Evolutionary conservation across 2,888 invertebrate species (phyloP).

Genomic region (Ischnura elegans): DNA sequence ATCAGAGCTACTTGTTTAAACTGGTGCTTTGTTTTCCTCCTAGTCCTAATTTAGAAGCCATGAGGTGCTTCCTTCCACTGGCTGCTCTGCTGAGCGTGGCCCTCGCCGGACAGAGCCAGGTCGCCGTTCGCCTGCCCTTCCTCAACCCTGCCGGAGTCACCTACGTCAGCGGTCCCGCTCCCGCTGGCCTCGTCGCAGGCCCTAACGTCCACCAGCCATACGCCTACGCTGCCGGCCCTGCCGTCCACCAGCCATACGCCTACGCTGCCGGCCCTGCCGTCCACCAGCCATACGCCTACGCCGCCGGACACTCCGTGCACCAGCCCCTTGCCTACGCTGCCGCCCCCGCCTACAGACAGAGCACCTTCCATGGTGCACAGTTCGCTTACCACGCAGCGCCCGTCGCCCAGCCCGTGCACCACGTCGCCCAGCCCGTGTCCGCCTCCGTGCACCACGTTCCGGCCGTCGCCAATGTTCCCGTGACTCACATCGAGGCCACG

Average conservation of each 20-base stretch:
- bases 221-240: conserved; percentile 70
- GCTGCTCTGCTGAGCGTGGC: conserved; percentile 55
- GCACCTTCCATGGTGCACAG: conserved; percentile 76
- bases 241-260: conserved; percentile 69
- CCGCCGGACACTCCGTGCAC: conserved; percentile 52
- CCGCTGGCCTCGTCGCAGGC: conserved; percentile 74
- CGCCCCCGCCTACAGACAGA: conserved; percentile 74
- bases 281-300: conserved; percentile 67
- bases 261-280: conserved; percentile 66
- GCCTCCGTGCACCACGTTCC: conserved; percentile 75
- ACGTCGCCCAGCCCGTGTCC: conserved; percentile 58
- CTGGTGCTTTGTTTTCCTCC: not conserved
- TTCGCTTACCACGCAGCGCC: conserved; percentile 74
- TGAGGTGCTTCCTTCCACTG: conserved; percentile 55
- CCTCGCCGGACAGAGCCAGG: conserved; percentile 73
- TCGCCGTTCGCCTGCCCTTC: conserved; percentile 78
- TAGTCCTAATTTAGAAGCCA: conserved; percentile 21
- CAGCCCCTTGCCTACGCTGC: conserved; percentile 70
- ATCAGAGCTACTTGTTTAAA: not conserved
- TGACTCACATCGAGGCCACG: conserved; percentile 79
- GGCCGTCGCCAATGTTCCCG: conserved; percentile 78
- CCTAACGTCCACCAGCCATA: conserved; percentile 72
- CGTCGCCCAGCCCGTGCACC: conserved; percentile 45
- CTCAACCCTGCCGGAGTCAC: conserved; percentile 80
- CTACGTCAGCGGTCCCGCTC: conserved; percentile 76